Base-by-base conservation (phyloP, 1,140 invertebrate species). In the Papilio dardanus region DNA sequence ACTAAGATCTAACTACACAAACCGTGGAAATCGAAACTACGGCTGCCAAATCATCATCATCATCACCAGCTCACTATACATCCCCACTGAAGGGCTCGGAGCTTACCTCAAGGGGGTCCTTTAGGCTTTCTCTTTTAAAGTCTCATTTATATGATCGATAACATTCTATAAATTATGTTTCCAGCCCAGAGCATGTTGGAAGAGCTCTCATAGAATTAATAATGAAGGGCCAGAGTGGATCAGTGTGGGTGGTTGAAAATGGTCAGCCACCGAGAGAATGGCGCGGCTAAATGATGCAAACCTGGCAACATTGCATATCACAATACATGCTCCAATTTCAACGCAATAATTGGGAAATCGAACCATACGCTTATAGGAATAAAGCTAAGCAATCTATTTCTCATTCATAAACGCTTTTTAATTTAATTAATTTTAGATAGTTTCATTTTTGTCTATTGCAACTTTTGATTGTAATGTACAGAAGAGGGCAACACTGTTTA, bases 201-300 rank as follows among this genome's bases (percentile, higher is more conserved):
- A 94, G 95, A 83, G 94, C 95, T 4, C 84, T 96, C 79, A 93
- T 96, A 67, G 95, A 96, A 46, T 88, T 96, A 8, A 84, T 96
- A 21, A 93, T 93, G 69, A 96, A 94, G 80, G 96, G 94, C 21
- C 94, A 95, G 75, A 96, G 95, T 82, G 96, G 96, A 21, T 95
- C 95, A 3, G 95, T 96, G 19, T 96, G 96, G 96, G 83, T 96
- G 8, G 95, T 96, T 4, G 96, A 96, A 81, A 96, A 96, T 77
- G 94, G 95, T 2, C 94, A 95, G 78, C 94, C 95, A 1, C 94
- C 95, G 0, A 92, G 94, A 80, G 95, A 96, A 88, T 93, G 92
- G 88, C 91, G 92, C 74, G 91, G 89, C 76, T 93, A 91, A 85
- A 6, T 77, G 37, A 69, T n/a, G 12, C 19, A 73, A 69, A 35